Conservation (phyloP, 2,797 vertebrate species). For the Myiotriccus ornatus region DNA sequence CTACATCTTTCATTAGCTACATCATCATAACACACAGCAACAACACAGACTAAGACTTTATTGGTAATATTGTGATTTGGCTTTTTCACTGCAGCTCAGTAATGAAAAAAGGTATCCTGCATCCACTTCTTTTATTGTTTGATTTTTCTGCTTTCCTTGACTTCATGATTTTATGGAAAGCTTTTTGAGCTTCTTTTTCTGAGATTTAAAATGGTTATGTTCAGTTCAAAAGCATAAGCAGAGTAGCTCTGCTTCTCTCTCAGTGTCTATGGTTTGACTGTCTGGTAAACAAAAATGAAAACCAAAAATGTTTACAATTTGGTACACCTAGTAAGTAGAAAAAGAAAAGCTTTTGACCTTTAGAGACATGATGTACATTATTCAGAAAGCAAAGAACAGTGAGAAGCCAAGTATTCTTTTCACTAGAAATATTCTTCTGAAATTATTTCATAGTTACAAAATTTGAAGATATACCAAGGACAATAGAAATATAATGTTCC, state of each 20-base stretch:
- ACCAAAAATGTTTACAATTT: neutral
- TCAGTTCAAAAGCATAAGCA: neutral
- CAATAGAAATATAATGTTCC: constrained; percentile 13
- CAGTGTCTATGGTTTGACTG: neutral
- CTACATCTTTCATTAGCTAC: neutral
- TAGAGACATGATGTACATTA: neutral
- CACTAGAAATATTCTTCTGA: neutral
- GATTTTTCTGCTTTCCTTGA: neutral
- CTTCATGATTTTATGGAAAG: neutral
- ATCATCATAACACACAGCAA: neutral
- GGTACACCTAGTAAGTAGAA: neutral
- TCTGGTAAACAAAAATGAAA: neutral
- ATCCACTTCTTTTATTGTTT: neutral
- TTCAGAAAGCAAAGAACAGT: neutral
- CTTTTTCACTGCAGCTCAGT: neutral
- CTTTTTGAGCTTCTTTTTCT: neutral
- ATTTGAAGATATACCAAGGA: constrained; percentile 13
- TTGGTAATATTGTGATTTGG: neutral
- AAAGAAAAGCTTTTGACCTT: neutral
- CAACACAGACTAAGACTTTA: neutral
- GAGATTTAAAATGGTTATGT: neutral
- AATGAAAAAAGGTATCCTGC: neutral
- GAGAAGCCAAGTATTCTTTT: constrained; percentile 18
- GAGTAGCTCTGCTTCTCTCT: neutral
- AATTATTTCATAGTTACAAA: constrained; percentile 33